Evolutionary conservation across 2,888 invertebrate species (phyloP), one percentile per base, ranked within the genome.

Genomic region (Amblyjoppa proteus): DNA sequence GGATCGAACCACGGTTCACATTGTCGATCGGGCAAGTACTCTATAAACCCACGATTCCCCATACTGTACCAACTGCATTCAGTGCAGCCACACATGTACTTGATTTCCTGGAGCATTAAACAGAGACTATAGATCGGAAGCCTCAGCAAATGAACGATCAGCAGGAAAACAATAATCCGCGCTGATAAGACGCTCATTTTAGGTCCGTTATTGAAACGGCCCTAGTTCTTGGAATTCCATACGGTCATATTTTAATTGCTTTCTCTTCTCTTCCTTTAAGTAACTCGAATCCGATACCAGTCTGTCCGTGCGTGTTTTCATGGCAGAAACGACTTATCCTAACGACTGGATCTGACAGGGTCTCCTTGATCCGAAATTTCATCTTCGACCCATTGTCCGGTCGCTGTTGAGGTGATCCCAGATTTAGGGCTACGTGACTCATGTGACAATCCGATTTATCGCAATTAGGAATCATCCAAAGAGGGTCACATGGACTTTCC

Each of bases 1-100:
- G 84, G 87, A 87, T 88, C 87, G 86, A 88, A 88, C 87, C 83
- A 85, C 83, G 74, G 82, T 74, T 87, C 82, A 74, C 77, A 49
- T 76, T 38, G 85, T 76, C 78, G 73, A 49, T 75, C 76, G 69
- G 75, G 74, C 69, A 82, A 78, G 75, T 53, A 86, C 87, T 87
- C 70, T 49, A 83, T 75, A 74, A 80, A 51, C 82, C 81, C 75
- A 81, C 69, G 76, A 87, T 77, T 49, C 56, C 56, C 71, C 56
- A 69, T 69, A 58, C 68, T 64, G 70, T 73, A 83, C 88, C 77
- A 84, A 73, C 82, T 85, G 81, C 82, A 84, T 79, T 73, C 80
- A 71, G 75, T 74, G 80, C 75, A 75, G 13, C 71, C 76, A 45
- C 66, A 69, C 80, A 69, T 68, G 74, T 66, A 75, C 75, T 75